These are phyloP conservation scores for Platalea minor DNA, from an alignment of 2,797 vertebrate genomes.

Conservation along the genomic window DNA sequence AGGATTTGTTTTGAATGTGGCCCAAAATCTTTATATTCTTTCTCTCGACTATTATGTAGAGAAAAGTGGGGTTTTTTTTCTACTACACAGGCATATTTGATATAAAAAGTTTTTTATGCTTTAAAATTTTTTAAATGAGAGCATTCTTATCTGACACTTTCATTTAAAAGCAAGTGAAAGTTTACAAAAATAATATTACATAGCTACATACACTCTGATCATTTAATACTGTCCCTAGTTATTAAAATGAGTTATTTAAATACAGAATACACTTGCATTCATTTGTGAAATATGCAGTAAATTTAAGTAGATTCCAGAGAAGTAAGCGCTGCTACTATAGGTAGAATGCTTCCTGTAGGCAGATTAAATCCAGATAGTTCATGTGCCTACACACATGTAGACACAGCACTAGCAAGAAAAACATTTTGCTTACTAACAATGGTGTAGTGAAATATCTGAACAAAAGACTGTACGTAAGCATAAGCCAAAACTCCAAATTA, in stretches of 20 bases:
- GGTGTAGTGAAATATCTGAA: not conserved
- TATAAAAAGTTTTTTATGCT: not conserved
- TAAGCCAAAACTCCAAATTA: not conserved
- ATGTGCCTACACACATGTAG: rapidly evolving
- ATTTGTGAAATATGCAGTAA: not conserved
- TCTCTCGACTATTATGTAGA: not conserved
- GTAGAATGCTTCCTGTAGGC: not conserved
- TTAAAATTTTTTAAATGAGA: not conserved
- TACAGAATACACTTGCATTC: not conserved
- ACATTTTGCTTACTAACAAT: not conserved
- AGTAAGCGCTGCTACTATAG: not conserved
- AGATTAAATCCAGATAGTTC: not conserved
- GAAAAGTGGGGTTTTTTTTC: not conserved
- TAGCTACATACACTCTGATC: not conserved
- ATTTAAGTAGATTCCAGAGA: not conserved
- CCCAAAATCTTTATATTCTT: not conserved
- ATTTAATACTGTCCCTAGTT: not conserved
- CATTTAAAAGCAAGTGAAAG: not conserved
- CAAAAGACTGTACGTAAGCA: not conserved
- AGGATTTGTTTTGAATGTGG: not conserved
- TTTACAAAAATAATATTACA: not conserved
- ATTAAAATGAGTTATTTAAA: not conserved
- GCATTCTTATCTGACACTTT: not conserved
- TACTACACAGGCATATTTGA: not conserved
- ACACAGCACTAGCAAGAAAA: not conserved